These are phyloP conservation scores for Arrhamphus sclerolepis DNA, from an alignment of 2,797 vertebrate genomes.

Conservation along the genomic window DNA sequence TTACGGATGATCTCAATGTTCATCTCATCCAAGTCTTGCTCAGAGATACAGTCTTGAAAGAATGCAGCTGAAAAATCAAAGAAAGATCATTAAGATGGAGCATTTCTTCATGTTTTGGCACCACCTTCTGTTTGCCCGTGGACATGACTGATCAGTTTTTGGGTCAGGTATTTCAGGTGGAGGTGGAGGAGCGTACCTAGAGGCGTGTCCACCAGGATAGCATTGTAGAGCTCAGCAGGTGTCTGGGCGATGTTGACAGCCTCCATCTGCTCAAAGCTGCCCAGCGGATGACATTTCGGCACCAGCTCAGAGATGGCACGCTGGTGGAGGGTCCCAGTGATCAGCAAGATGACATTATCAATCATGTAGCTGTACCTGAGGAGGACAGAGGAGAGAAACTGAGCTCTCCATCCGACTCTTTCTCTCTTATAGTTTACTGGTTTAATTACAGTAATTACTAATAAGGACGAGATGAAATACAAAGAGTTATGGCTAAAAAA, in stretches of 20 bases:
- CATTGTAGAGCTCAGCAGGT: conserved; percentile 98
- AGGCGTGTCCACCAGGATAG: conserved; percentile 98
- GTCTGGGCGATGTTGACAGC: conserved; percentile 99
- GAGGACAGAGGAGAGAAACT: not conserved
- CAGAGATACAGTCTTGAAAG: conserved; percentile 99
- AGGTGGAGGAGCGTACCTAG: conserved; percentile 80
- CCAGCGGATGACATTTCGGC: conserved; percentile 96
- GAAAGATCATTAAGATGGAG: not conserved
- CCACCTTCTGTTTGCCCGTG: conserved; percentile 15
- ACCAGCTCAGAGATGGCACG: conserved; percentile 96
- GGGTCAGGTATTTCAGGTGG: too few species aligned
- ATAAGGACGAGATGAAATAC: too few species aligned
- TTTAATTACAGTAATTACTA: too few species aligned
- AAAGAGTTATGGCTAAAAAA: too few species aligned
- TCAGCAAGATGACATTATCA: conserved; percentile 97
- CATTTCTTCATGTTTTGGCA: not conserved
- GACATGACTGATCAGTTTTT: not conserved
- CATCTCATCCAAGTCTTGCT: conserved; percentile 99
- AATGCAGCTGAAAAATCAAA: conserved; percentile 89
- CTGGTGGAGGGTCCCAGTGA: conserved; percentile 97
- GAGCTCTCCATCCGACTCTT: too few species aligned
- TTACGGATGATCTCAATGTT: conserved; percentile 99
- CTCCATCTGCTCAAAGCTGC: conserved; percentile 99
- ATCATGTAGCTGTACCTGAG: conserved; percentile 99
- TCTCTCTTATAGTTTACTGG: too few species aligned